Evolutionary conservation across 1,140 invertebrate species (phyloP), one percentile per base, ranked within the genome.

Genomic region (Anagrus nilaparvatae): DNA sequence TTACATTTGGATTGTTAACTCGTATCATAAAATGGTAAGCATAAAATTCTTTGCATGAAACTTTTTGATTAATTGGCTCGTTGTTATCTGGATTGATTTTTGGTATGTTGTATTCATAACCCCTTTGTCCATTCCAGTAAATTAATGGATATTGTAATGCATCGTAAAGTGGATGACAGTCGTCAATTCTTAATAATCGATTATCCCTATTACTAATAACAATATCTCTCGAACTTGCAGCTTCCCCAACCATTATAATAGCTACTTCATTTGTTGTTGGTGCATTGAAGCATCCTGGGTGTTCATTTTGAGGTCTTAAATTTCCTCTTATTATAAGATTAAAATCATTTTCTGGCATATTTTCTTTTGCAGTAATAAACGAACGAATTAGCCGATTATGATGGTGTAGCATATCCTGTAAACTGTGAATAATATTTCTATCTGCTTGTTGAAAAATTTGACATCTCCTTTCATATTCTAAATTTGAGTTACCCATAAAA

Each of bases 101-200:
- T 47, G 58, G 60, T 33, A 71, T 60, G 25, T 54, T 47, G 27
- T 69, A 54, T 54, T 58, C 29, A 59, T 70, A 70, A 46, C 58
- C 63, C 56, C 71, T 60, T 51, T 69, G 55, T 19, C 70, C 67
- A 51, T 65, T 38, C 54, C 61, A 67, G 56, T 69, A 72, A 21
- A 72, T 50, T 5, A 72, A 42, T 19, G 62, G 65, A 59, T 72
- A 72, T 56, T 73, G 68, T 24, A 73, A 49, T n/a, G 62, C 55
- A 55, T 71, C 65, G 48, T 72, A 69, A 21, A 49, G 55, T 5
- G 59, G 52, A 54, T 72, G 68, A 41, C 56, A 64, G 47, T 71
- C 68, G 9, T 42, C 40, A 35, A 71, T 53, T 49, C 56, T 50
- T 39, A 62, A 47, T 19, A 67, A 32, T 33, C 43, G 32, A 50